These are phyloP conservation scores for Sebastes fasciatus DNA, from an alignment of 2,113 vertebrate species.

Conservation along the genomic window DNA sequence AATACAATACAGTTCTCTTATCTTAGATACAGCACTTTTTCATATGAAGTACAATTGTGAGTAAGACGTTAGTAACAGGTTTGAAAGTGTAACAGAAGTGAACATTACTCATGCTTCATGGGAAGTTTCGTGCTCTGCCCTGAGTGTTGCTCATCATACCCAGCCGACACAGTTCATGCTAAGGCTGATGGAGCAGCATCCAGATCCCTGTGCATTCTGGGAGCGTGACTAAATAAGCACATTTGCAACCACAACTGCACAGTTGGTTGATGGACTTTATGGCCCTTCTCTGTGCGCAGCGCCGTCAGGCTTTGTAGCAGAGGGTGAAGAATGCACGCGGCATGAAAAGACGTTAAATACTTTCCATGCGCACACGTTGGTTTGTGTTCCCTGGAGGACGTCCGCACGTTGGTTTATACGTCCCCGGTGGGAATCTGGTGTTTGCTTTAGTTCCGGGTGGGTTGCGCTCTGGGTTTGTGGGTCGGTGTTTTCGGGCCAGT, in stretches of 20 bases:
- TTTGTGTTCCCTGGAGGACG: slow-evolving; percentile 64
- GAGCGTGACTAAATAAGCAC: slow-evolving; percentile 74
- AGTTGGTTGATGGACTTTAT: slow-evolving; percentile 69
- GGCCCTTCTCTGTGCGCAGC: slow-evolving; percentile 45
- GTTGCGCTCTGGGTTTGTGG: slow-evolving; percentile 52
- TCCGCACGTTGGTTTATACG: slow-evolving; percentile 40
- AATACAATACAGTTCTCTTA: neutral
- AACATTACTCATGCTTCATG: slow-evolving; percentile 12
- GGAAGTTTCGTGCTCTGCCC: slow-evolving; percentile 10
- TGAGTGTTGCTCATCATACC: slow-evolving; percentile 19
- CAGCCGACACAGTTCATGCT: slow-evolving; percentile 6
- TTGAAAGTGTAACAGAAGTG: neutral
- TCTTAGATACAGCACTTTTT: neutral
- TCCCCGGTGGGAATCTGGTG: slow-evolving; percentile 62
- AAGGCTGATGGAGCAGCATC: slow-evolving; percentile 27
- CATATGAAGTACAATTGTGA: neutral
- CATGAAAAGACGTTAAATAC: slow-evolving; percentile 69
- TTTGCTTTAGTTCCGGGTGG: slow-evolving; percentile 75
- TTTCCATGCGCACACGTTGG: slow-evolving; percentile 65
- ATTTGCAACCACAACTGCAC: slow-evolving; percentile 51
- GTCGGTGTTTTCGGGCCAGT: slow-evolving; percentile 44
- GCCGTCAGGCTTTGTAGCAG: slow-evolving; percentile 53
- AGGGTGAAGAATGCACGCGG: slow-evolving; percentile 51
- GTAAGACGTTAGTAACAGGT: slow-evolving; percentile 4
- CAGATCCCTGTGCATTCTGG: slow-evolving; percentile 52